Conservation (phyloP, 2,797 vertebrate genomes). For the Danio aesculapii region DNA sequence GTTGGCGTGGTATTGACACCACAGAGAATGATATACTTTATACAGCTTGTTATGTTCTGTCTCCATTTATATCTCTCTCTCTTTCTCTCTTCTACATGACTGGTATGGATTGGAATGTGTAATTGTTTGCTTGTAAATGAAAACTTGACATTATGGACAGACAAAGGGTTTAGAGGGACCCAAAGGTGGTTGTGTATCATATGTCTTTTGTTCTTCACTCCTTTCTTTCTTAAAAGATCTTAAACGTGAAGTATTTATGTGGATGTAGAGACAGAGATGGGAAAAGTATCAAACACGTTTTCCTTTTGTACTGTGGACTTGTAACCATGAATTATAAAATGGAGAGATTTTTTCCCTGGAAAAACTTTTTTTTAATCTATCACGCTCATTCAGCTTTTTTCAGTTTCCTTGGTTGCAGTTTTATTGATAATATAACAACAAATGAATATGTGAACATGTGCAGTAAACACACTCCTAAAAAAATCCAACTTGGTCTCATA, state of each 20-base stretch:
- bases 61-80: slow-evolving; percentile 1
- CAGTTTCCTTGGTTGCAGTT: neutral
- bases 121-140: slow-evolving; percentile 26
- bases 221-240: slow-evolving; percentile 20
- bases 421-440: neutral
- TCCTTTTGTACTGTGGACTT: slow-evolving; percentile 5
- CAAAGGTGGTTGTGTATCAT: neutral
- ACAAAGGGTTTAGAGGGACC: neutral
- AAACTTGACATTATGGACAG: neutral
- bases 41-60: slow-evolving; percentile 24
- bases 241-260: neutral
- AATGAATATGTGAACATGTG: neutral
- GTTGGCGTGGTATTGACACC: slow-evolving; percentile 23
- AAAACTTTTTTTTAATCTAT: slow-evolving; percentile 60
- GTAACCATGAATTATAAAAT: slow-evolving; percentile 70
- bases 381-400: slow-evolving; percentile 63
- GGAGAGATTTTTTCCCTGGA: slow-evolving; percentile 68
- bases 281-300: neutral
- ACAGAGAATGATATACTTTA: slow-evolving; percentile 13
- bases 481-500: neutral
- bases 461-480: neutral
- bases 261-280: neutral
- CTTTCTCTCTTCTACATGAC: slow-evolving; percentile 1
- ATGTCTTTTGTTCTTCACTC: slow-evolving; percentile 10
- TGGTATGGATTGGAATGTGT: slow-evolving; percentile 12